Evolutionary conservation across 2,113 vertebrate genomes (phyloP), one percentile per base, ranked within the genome.

Genomic region (Chlorocebus sabaeus): DNA sequence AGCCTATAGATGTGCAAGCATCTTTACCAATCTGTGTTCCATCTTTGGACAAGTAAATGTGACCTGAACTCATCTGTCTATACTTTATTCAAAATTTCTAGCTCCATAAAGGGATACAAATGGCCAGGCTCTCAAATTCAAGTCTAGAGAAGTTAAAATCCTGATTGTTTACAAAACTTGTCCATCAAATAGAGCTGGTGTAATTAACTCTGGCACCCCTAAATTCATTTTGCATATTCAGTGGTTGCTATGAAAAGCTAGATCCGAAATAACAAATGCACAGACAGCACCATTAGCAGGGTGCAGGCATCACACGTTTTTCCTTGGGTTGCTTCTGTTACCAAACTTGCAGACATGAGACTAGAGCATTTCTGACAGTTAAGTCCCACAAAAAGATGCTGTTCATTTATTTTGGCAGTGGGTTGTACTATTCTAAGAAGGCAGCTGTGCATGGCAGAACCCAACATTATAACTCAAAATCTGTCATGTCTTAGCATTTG

Each of bases 361-460:
- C 89, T 35, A 92, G 76, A 97, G 89, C 27, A 12, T 82, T 98
- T 97, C 87, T 98, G 98, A 97, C 97, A 98, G 27, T 87, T 95
- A 94, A 96, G 95, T 92, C 72, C 95, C 76, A 88, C 83, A 73
- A 92, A 95, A 97, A 96, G 93, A 97, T 97, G 87, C 95, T 97
- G 67, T 86, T 96, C 96, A 93, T 98, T 98, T 98, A 81, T 94
- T 90, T 97, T 97, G 97, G 97, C 97, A 85, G 80, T 75, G 64
- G 67, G n/a, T 12, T 82, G 45, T 48, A 91, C 93, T 95, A 79
- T 93, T 95, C 79, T 88, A 92, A 96, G 96, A 93, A 85, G 84
- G 86, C 95, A 97, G 95, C 92, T 96, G 91, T 88, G 76, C 35
- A 3, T 89, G 72, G 93, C 92, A 86, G 75, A 86, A 88, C 70